Conservation (phyloP, 2,888 invertebrate species). For the Spisula subtruncata region DNA sequence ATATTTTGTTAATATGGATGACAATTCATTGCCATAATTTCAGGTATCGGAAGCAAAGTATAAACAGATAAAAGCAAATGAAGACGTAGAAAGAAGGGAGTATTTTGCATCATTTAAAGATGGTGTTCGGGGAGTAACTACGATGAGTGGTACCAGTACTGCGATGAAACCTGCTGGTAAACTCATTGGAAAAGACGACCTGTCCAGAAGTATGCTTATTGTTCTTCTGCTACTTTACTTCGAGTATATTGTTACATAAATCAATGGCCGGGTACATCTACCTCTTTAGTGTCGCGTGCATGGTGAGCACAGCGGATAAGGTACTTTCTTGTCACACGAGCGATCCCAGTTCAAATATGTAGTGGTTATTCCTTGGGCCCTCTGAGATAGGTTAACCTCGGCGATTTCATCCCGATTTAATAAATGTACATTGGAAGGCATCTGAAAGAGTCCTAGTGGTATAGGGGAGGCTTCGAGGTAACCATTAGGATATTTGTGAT, state of each 20-base stretch:
- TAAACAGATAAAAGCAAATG: neutral
- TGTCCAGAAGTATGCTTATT: neutral
- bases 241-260: no score
- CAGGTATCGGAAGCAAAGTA: neutral
- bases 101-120: neutral
- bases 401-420: no score
- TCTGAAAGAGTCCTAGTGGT: no score
- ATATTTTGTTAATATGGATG: no score
- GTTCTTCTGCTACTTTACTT: neutral
- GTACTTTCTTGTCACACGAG: no score
- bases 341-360: neutral
- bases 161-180: constrained; percentile 38
- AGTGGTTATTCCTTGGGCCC: no score
- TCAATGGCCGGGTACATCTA: neutral
- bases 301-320: no score
- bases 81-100: neutral
- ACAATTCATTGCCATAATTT: neutral
- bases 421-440: no score
- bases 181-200: neutral
- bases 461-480: no score
- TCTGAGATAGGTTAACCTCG: no score
- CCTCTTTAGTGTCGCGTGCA: neutral
- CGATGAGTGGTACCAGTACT: no score
- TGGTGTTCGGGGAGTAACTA: neutral
- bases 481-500: no score